phyloP scores from a whole-genome alignment of 2,888 invertebrate species.

The Hydropsyche betteni region DNA sequence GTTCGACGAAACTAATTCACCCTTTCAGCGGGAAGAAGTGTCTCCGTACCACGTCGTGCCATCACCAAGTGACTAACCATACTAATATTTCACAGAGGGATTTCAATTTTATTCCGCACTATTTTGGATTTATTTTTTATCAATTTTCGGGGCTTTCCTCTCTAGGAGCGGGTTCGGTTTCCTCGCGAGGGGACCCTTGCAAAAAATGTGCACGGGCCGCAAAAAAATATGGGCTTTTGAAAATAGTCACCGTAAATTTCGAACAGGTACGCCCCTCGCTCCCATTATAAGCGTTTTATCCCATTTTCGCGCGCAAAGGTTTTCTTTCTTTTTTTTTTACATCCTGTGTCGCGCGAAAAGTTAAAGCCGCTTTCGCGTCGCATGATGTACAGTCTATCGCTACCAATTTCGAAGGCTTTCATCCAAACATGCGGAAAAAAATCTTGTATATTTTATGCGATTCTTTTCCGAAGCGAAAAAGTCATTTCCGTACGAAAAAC shows the following conservation, averaged over 20 bases:
- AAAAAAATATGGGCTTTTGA: constrained; percentile 16
- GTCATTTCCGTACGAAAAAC: constrained; percentile 10
- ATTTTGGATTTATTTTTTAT: background rate
- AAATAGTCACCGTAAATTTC: constrained; percentile 47
- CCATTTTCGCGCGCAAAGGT: constrained; percentile 31
- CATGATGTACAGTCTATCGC: constrained; percentile 12
- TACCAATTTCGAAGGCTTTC: constrained; percentile 17
- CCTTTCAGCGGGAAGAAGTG: constrained; percentile 34
- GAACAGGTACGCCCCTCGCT: constrained; percentile 34
- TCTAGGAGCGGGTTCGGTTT: no score
- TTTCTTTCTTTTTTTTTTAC: background rate
- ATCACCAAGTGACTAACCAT: background rate
- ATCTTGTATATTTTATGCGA: constrained; percentile 13
- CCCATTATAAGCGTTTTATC: constrained; percentile 4
- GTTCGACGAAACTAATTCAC: constrained; percentile 37
- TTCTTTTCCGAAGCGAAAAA: constrained; percentile 11
- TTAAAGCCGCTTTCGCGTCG: constrained; percentile 8
- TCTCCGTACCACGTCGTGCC: constrained; percentile 34
- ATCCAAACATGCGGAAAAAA: constrained; percentile 12
- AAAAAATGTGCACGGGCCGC: background rate
- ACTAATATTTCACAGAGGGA: background rate
- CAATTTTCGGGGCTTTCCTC: no score
- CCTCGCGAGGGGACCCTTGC: no score
- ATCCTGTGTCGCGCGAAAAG: background rate
- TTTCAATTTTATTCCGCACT: no score